Evolutionary conservation across 92 coral and sea anemone genomes (phyloP).

Genomic region (Porites lobata): DNA sequence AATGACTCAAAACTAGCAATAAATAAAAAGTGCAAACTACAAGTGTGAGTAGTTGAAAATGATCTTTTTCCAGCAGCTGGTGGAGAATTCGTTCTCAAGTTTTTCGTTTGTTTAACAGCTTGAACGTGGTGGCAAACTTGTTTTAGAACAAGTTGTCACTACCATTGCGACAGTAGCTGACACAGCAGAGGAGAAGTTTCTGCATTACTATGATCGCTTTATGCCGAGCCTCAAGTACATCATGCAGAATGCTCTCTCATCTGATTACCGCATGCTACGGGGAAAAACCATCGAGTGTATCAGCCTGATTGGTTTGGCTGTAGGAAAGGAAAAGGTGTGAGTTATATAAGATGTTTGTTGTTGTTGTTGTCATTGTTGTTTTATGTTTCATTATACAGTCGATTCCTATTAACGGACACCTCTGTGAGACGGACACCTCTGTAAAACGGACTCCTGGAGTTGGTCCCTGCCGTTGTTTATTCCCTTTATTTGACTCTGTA

Average conservation of each 20-base stretch:
- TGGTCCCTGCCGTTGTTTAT: no score
- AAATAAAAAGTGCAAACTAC: not conserved
- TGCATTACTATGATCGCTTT: slow-evolving; percentile 91
- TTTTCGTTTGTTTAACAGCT: slow-evolving; percentile 52
- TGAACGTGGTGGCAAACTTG: slow-evolving; percentile 94
- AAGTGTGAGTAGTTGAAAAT: no score
- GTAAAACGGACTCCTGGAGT: no score
- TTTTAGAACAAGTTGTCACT: slow-evolving; percentile 95
- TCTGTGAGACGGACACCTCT: no score
- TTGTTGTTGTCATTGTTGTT: no score
- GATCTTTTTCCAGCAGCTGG: no score
- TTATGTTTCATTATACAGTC: no score
- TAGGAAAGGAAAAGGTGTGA: slow-evolving; percentile 93
- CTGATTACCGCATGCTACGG: slow-evolving; percentile 89
- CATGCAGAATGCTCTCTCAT: slow-evolving; percentile 92
- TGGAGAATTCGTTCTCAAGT: no score
- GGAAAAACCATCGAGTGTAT: slow-evolving; percentile 99
- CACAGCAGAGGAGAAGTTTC: slow-evolving; percentile 97
- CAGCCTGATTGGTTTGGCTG: slow-evolving; percentile 98
- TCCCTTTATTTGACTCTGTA: no score
- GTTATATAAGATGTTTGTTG: no score
- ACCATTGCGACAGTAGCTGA: slow-evolving; percentile 98
- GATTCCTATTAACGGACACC: no score
- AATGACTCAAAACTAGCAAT: no score
- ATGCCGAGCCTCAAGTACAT: slow-evolving; percentile 97